Conservation (phyloP, 2,113 vertebrate species). For the Misgurnus anguillicaudatus region DNA sequence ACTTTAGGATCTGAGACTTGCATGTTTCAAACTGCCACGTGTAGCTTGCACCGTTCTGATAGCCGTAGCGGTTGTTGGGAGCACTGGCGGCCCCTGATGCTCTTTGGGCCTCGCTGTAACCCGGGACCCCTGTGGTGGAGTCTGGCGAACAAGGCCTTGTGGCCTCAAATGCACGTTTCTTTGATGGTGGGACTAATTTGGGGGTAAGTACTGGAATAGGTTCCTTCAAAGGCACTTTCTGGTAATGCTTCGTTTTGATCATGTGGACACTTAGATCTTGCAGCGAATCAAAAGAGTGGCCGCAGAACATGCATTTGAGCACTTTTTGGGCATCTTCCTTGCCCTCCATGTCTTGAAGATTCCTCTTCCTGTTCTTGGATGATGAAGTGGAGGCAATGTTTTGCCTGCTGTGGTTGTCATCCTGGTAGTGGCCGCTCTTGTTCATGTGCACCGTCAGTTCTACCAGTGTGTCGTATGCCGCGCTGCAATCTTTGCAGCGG, state of each 20-base stretch:
- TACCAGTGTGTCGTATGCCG: constrained; percentile 94
- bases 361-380: constrained; percentile 91
- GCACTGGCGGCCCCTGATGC: constrained; percentile 71
- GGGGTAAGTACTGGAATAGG: constrained; percentile 91
- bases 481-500: constrained; percentile 94
- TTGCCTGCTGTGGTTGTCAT: constrained; percentile 93
- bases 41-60: constrained; percentile 97
- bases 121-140: constrained; percentile 87
- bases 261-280: constrained; percentile 98
- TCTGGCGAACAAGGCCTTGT: constrained; percentile 93
- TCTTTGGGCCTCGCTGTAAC: constrained; percentile 84
- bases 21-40: constrained; percentile 99
- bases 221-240: constrained; percentile 99
- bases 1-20: constrained; percentile 98
- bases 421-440: constrained; percentile 95
- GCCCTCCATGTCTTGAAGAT: constrained; percentile 92
- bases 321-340: constrained; percentile 98
- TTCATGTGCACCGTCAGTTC: constrained; percentile 97
- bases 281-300: constrained; percentile 96
- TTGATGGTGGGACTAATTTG: constrained; percentile 89
- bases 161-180: constrained; percentile 92
- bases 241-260: constrained; percentile 99
- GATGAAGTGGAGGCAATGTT: constrained; percentile 85
- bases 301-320: constrained; percentile 98
- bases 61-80: constrained; percentile 92